These are phyloP conservation scores for Kryptopterus vitreolus DNA, from an alignment of 2,797 vertebrate species.

Conservation along the genomic window DNA sequence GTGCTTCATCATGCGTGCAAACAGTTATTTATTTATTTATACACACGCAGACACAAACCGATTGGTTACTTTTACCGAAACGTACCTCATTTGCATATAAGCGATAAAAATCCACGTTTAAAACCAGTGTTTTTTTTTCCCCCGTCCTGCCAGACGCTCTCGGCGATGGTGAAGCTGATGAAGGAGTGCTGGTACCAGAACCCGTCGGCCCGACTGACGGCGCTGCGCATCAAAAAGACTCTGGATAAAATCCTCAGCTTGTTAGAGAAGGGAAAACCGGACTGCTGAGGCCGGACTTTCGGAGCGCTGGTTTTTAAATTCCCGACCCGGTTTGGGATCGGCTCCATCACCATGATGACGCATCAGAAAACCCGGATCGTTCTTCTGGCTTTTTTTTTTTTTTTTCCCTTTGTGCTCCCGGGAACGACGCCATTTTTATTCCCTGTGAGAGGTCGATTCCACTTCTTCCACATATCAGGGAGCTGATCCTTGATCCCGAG, in stretches of 20 bases:
- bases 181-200: constrained; percentile 87
- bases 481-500: constrained; percentile 15
- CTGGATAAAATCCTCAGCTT: constrained; percentile 82
- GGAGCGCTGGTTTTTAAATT: neutral
- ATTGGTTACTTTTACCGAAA: neutral
- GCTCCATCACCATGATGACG: neutral
- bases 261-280: constrained; percentile 79
- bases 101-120: too few species aligned
- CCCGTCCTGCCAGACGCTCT: constrained; percentile 70
- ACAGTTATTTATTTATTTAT: too few species aligned
- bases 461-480: neutral
- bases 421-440: neutral
- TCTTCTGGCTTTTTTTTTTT: too few species aligned
- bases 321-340: constrained; percentile 8
- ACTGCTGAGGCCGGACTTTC: constrained; percentile 63
- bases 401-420: too few species aligned
- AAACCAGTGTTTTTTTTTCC: neutral
- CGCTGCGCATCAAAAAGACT: constrained; percentile 83
- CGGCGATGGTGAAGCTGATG: constrained; percentile 81
- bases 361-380: neutral
- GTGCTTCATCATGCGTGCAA: too few species aligned
- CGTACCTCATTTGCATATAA: neutral
- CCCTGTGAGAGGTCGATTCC: too few species aligned
- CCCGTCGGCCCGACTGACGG: constrained; percentile 79
- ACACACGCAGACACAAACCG: too few species aligned